These are phyloP conservation scores for Nomia melanderi DNA, from an alignment of 1,140 invertebrate genomes.

Conservation along the genomic window DNA sequence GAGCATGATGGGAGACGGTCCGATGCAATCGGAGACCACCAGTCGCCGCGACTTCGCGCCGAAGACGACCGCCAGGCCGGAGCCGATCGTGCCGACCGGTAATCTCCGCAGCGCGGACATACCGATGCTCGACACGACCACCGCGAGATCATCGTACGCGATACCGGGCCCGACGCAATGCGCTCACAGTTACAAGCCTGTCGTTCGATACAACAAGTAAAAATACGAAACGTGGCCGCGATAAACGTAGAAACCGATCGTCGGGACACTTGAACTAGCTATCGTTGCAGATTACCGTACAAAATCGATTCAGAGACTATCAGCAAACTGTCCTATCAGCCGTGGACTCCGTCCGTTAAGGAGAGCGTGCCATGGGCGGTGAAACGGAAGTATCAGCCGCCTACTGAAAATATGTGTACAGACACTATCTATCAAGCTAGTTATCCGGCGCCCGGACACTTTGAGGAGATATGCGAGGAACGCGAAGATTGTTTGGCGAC, in stretches of 20 bases:
- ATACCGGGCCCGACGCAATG: slow-evolving; percentile 59
- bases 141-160: slow-evolving; percentile 67
- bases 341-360: slow-evolving; percentile 75
- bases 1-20: slow-evolving; percentile 80
- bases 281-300: slow-evolving; percentile 75
- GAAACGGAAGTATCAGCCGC: slow-evolving; percentile 73
- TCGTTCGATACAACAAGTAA: slow-evolving; percentile 67
- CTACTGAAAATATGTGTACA: slow-evolving; percentile 75
- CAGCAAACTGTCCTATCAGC: slow-evolving; percentile 82
- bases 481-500: neutral
- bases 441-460: slow-evolving; percentile 79
- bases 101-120: slow-evolving; percentile 76
- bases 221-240: neutral
- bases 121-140: slow-evolving; percentile 73
- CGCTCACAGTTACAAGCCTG: slow-evolving; percentile 70
- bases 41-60: slow-evolving; percentile 85
- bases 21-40: slow-evolving; percentile 87
- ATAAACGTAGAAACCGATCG: too few species aligned
- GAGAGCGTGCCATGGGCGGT: slow-evolving; percentile 77
- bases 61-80: slow-evolving; percentile 80
- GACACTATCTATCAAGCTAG: slow-evolving; percentile 80
- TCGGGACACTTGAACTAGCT: too few species aligned
- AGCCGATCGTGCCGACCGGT: slow-evolving; percentile 72
- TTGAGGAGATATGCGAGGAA: slow-evolving; percentile 60
- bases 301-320: slow-evolving; percentile 83